Conservation (phyloP, 2,113 vertebrate genomes). For the Sprattus sprattus region DNA sequence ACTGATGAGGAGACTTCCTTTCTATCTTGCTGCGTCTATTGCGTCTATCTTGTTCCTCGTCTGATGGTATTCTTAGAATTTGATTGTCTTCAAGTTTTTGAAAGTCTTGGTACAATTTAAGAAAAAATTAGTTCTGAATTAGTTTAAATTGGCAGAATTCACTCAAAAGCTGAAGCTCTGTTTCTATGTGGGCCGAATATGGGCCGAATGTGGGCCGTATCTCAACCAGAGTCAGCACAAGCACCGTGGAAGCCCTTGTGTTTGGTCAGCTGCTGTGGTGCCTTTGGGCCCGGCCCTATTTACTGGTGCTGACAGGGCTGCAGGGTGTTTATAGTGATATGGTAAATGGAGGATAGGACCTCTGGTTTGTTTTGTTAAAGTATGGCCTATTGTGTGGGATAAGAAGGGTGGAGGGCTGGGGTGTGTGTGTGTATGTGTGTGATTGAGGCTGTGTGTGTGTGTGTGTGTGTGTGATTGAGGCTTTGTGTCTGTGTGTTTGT, state of each 20-base stretch:
- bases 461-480: slow-evolving; percentile 7
- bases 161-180: too few species aligned
- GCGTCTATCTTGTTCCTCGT: too few species aligned
- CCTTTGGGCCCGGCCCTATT: not conserved
- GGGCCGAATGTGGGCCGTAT: not conserved
- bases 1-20: too few species aligned
- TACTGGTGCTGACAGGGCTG: not conserved
- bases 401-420: not conserved
- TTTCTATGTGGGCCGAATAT: not conserved
- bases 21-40: too few species aligned
- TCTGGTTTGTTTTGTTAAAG: not conserved
- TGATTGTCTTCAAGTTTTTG: too few species aligned
- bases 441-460: slow-evolving; percentile 21
- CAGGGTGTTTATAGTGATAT: not conserved
- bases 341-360: not conserved
- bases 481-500: not conserved
- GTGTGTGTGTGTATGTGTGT: slow-evolving; percentile 23
- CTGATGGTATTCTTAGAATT: too few species aligned
- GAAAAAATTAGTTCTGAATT: too few species aligned
- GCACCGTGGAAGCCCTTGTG: slow-evolving; percentile 19
- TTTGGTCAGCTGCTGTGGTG: not conserved
- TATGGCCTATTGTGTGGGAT: not conserved
- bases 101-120: too few species aligned
- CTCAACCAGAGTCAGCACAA: slow-evolving; percentile 18
- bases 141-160: too few species aligned